phyloP scores from a whole-genome alignment of 1,140 invertebrate genomes.

The Conopomorpha cramerella region DNA sequence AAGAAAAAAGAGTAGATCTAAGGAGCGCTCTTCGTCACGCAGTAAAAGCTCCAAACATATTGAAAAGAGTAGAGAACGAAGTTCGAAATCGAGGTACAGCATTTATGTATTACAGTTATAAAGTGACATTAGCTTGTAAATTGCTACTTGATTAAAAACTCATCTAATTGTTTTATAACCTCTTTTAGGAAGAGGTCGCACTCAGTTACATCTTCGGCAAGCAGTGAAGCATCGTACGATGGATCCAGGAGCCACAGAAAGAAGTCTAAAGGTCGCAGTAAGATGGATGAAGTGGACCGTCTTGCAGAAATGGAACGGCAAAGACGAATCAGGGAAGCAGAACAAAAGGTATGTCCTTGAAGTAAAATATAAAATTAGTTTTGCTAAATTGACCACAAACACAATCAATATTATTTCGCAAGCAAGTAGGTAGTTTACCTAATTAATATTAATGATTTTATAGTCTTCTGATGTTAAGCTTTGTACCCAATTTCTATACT shows the following conservation, averaged over 20 bases:
- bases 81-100: slow-evolving; percentile 70
- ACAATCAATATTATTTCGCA: no score
- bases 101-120: slow-evolving; percentile 1
- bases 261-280: slow-evolving; percentile 73
- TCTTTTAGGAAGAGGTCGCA: slow-evolving; percentile 75
- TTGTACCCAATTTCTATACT: no score
- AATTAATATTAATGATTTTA: no score
- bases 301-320: slow-evolving; percentile 91
- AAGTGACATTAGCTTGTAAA: no score
- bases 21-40: slow-evolving; percentile 63
- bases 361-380: no score
- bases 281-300: slow-evolving; percentile 91
- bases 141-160: not conserved
- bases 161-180: slow-evolving; percentile 2
- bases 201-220: slow-evolving; percentile 73
- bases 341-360: slow-evolving; percentile 65
- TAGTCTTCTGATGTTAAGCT: no score
- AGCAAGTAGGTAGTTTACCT: no score
- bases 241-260: slow-evolving; percentile 63
- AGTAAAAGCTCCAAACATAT: slow-evolving; percentile 72
- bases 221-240: slow-evolving; percentile 74
- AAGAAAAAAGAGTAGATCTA: slow-evolving; percentile 75
- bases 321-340: slow-evolving; percentile 82
- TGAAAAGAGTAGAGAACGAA: slow-evolving; percentile 72
- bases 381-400: no score